Evolutionary conservation across 2,888 invertebrate species (phyloP).

Genomic region (Drosophila sordidula): DNA sequence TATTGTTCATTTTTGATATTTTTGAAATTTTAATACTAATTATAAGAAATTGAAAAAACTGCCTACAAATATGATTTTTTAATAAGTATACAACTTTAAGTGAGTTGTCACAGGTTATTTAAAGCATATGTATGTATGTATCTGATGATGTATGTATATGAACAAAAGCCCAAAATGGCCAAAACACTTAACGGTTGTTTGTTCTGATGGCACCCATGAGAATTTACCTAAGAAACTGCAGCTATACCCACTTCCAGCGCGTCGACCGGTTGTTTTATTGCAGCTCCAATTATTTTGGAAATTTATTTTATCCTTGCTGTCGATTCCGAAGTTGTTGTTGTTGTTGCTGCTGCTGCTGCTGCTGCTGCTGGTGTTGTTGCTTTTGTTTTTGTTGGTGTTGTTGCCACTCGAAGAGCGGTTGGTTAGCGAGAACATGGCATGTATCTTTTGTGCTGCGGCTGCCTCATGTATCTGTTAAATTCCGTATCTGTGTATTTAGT

Average conservation of each 20-base stretch:
- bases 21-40: no score
- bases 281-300: slow-evolving; percentile 84
- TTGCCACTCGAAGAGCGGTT: slow-evolving; percentile 78
- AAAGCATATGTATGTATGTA: no score
- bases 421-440: slow-evolving; percentile 78
- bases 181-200: slow-evolving; percentile 35
- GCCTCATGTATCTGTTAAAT: slow-evolving; percentile 60
- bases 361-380: slow-evolving; percentile 22
- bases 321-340: slow-evolving; percentile 23
- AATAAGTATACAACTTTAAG: no score
- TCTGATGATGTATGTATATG: slow-evolving; percentile 6
- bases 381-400: slow-evolving; percentile 59
- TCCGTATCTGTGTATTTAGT: slow-evolving; percentile 17
- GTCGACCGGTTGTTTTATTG: slow-evolving; percentile 84
- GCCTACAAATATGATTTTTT: no score
- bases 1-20: no score
- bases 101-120: no score
- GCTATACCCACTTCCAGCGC: slow-evolving; percentile 85
- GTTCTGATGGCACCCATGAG: slow-evolving; percentile 33
- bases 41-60: no score
- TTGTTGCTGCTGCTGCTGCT: slow-evolving; percentile 33
- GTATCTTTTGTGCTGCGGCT: slow-evolving; percentile 57
- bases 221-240: slow-evolving; percentile 85
- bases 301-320: slow-evolving; percentile 80
- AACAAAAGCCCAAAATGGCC: slow-evolving; percentile 3